These are phyloP conservation scores for Eptatretus atami DNA, from an alignment of 2,797 vertebrate genomes.

Conservation along the genomic window DNA sequence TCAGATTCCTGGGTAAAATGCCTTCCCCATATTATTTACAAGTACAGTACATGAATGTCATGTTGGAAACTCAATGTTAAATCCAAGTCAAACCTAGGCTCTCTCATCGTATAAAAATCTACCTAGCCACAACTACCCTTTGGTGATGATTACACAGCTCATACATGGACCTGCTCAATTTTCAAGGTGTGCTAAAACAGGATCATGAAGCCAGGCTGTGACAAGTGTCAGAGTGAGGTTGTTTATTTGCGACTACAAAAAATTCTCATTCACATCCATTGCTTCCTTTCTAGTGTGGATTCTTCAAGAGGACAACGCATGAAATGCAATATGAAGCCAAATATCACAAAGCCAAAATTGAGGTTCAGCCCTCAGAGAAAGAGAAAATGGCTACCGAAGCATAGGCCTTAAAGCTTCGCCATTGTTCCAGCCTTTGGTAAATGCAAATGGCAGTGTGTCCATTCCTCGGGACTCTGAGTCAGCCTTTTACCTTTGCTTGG, in stretches of 20 bases:
- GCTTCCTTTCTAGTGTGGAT: slow-evolving; percentile 74
- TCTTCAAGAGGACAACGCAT: slow-evolving; percentile 95
- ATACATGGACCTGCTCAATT: too few relatives aligned
- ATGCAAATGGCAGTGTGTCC: slow-evolving; percentile 11
- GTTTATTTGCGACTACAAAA: slow-evolving; percentile 7
- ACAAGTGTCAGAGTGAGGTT: slow-evolving; percentile 6
- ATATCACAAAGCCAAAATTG: slow-evolving; percentile 97
- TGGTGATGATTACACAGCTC: too few relatives aligned
- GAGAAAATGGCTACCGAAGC: slow-evolving; percentile 85
- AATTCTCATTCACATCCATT: slow-evolving; percentile 10
- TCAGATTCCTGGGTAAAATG: too few relatives aligned
- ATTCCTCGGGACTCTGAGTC: too few relatives aligned
- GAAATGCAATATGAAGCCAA: slow-evolving; percentile 48
- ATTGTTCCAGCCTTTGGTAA: slow-evolving; percentile 50
- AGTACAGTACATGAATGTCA: too few relatives aligned
- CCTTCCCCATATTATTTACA: too few relatives aligned
- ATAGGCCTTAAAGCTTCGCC: slow-evolving; percentile 31
- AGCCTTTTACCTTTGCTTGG: too few relatives aligned
- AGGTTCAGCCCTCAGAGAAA: slow-evolving; percentile 94
- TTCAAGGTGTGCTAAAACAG: background rate
- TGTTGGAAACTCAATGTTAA: too few relatives aligned
- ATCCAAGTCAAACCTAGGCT: too few relatives aligned
- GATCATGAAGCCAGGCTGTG: slow-evolving; percentile 6
- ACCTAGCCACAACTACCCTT: too few relatives aligned
- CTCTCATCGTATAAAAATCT: too few relatives aligned